Percentiles rank a stretch among this genome's conserved stretches.
phyloP scores from a whole-genome alignment of 2,888 invertebrate species.

The Drosophila melanosoma region DNA sequence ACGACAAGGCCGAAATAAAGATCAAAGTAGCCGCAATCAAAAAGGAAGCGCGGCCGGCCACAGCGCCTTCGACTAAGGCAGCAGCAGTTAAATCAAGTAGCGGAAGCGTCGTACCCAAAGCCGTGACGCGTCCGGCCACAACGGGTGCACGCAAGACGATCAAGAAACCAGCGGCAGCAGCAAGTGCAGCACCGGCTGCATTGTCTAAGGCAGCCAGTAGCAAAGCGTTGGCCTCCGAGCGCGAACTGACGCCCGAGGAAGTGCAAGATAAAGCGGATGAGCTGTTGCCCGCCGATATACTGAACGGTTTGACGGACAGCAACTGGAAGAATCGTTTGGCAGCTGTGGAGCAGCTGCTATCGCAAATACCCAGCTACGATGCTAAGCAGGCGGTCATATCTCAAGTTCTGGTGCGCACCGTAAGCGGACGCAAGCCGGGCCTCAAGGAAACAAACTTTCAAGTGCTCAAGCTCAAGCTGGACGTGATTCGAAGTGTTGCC shows the following conservation, averaged over 20 bases:
- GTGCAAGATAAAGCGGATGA: constrained; percentile 90
- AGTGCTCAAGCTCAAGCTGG: constrained; percentile 93
- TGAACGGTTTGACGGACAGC: constrained; percentile 89
- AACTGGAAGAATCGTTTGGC: constrained; percentile 95
- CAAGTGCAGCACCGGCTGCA: constrained; percentile 56
- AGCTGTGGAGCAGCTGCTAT: constrained; percentile 90
- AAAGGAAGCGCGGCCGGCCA: constrained; percentile 85
- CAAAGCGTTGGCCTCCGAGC: constrained; percentile 86
- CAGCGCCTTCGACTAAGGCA: constrained; percentile 81
- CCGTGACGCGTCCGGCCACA: constrained; percentile 82
- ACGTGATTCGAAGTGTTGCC: constrained; percentile 91
- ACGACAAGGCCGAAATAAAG: constrained; percentile 95
- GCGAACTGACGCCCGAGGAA: constrained; percentile 91
- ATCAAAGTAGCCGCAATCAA: constrained; percentile 89
- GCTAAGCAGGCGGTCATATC: constrained; percentile 87
- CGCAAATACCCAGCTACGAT: constrained; percentile 88
- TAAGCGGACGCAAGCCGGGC: constrained; percentile 93
- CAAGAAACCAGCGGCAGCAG: constrained; percentile 45
- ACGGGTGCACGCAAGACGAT: constrained; percentile 38
- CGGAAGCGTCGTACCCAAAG: constrained; percentile 79
- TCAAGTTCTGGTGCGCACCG: constrained; percentile 90
- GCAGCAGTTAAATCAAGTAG: constrained; percentile 81
- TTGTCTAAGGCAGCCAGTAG: constrained; percentile 80
- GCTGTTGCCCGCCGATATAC: constrained; percentile 88
- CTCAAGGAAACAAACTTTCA: constrained; percentile 95